These are phyloP conservation scores for Varanus komodoensis DNA, from an alignment of 2,113 vertebrate genomes.

Conservation along the genomic window DNA sequence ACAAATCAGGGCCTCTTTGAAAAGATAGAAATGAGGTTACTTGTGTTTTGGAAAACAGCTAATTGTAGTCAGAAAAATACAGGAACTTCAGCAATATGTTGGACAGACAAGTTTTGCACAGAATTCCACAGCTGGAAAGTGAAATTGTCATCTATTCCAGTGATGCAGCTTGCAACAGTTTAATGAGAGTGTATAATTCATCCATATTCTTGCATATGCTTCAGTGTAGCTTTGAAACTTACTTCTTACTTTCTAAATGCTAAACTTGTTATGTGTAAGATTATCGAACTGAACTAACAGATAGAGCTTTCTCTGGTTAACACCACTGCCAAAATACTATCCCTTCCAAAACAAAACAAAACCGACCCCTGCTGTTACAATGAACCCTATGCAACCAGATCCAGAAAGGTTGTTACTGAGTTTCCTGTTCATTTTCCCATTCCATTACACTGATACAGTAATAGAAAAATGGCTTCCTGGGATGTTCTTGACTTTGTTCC, in stretches of 20 bases:
- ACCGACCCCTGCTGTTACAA: not conserved
- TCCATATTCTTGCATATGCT: not conserved
- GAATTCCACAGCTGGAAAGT: not conserved
- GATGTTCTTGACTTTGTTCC: not conserved
- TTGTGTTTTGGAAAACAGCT: rapidly evolving
- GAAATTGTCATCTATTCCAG: not conserved
- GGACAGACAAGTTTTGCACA: not conserved
- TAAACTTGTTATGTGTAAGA: not conserved
- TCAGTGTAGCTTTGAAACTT: not conserved
- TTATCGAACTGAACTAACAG: not conserved
- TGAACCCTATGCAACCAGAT: not conserved
- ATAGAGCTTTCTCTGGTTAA: not conserved
- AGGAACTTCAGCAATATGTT: not conserved
- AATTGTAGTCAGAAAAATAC: slow-evolving; percentile 2
- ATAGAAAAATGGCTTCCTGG: not conserved
- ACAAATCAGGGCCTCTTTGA: not conserved
- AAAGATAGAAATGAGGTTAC: not conserved
- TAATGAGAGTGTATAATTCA: not conserved
- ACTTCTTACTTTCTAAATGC: not conserved
- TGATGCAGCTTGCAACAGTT: not conserved
- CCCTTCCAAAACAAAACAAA: too few relatives aligned
- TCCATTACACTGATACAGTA: not conserved
- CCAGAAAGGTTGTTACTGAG: not conserved
- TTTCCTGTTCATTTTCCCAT: not conserved
- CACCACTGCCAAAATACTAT: not conserved